These are phyloP conservation scores for Peromyscus eremicus DNA, from an alignment of 2,797 vertebrate species.

Conservation along the genomic window DNA sequence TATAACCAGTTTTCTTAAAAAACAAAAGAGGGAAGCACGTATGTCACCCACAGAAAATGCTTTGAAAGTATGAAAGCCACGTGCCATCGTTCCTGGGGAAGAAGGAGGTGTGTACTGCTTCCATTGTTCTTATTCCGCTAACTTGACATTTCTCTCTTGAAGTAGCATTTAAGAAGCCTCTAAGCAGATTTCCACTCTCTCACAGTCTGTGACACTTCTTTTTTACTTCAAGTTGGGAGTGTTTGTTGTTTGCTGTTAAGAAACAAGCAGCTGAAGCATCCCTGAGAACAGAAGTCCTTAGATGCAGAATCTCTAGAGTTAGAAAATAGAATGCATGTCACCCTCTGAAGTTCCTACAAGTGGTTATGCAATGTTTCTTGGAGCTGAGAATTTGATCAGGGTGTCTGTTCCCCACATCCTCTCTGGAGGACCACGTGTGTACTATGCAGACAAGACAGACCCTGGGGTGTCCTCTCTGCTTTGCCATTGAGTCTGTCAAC, in stretches of 20 bases:
- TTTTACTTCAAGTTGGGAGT: not conserved
- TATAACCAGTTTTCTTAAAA: not conserved
- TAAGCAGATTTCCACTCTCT: not conserved
- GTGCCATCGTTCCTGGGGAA: too few relatives aligned
- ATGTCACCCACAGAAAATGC: not conserved
- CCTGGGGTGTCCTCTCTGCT: not conserved
- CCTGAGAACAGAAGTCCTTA: not conserved
- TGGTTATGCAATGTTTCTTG: not conserved
- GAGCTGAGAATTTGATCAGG: not conserved
- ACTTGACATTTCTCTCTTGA: conserved; percentile 19
- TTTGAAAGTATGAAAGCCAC: not conserved
- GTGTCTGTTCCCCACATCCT: not conserved
- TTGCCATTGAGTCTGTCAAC: not conserved
- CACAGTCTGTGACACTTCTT: not conserved
- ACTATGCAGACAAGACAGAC: not conserved
- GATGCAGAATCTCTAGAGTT: not conserved
- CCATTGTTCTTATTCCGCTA: not conserved
- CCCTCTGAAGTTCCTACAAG: not conserved
- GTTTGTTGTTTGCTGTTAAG: not conserved
- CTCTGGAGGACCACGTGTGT: not conserved
- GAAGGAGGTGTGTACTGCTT: not conserved
- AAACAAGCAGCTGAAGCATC: not conserved
- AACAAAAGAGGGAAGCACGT: not conserved
- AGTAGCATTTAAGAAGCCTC: not conserved
- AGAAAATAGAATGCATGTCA: not conserved